A percentile compares a stretch with the other conserved stretches of the same genome.
phyloP scores from a whole-genome alignment of 1,140 invertebrate species.

The Temnothorax nylanderi region DNA sequence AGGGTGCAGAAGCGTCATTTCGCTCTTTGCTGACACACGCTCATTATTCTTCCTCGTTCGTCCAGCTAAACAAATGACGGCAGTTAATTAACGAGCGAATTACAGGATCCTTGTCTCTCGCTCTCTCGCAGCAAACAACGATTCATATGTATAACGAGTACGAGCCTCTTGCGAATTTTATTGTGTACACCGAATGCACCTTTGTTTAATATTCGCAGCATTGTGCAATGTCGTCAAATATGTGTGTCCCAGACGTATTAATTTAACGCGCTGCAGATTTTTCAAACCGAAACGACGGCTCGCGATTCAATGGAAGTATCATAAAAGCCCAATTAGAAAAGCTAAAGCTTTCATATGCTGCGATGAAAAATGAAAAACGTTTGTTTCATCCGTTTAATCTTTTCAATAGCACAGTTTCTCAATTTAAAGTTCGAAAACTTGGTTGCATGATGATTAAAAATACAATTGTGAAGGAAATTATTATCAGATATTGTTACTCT shows the following conservation, averaged over 20 bases:
- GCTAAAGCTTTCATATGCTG: neutral
- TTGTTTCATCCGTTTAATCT: neutral
- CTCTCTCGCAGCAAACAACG: conserved; percentile 8
- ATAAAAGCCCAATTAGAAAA: neutral
- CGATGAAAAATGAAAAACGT: neutral
- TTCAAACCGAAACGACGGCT: neutral
- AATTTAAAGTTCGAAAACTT: neutral
- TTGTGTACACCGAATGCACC: conserved; percentile 7
- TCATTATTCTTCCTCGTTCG: conserved; percentile 62
- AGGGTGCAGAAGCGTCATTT: conserved; percentile 45
- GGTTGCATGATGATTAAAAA: neutral
- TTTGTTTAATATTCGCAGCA: conserved; percentile 37
- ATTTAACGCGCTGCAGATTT: conserved; percentile 33
- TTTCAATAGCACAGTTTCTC: neutral
- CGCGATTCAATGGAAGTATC: neutral
- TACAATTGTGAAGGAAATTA: neutral
- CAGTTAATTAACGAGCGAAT: conserved; percentile 61
- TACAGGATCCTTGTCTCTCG: neutral
- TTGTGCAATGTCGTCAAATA: conserved; percentile 36
- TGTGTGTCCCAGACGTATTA: conserved; percentile 3
- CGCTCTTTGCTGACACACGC: neutral
- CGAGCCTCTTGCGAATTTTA: conserved; percentile 30
- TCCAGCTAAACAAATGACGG: conserved; percentile 52
- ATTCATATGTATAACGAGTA: neutral
- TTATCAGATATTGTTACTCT: neutral